These are phyloP conservation scores for Heteromyza rotundicornis DNA, from an alignment of 2,888 invertebrate genomes.

Conservation along the genomic window DNA sequence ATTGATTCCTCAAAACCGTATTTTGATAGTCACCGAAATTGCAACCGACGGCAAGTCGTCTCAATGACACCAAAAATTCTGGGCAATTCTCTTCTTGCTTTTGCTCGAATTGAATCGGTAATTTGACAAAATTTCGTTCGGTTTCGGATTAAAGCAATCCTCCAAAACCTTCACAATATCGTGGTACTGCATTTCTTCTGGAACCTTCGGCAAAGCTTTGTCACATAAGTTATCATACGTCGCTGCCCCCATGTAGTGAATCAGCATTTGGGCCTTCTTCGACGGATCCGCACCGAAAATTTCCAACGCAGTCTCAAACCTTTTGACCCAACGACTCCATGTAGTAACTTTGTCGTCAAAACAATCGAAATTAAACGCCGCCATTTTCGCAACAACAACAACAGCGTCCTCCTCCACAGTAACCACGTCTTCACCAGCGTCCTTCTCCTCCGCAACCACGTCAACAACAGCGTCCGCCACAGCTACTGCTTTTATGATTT, in stretches of 20 bases:
- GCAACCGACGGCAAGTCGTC: no score
- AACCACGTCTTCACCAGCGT: no score
- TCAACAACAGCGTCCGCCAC: no score
- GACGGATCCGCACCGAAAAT: constrained; percentile 13
- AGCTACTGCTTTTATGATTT: no score
- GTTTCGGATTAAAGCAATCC: constrained; percentile 13
- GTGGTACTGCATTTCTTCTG: constrained; percentile 6
- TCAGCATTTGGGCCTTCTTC: constrained; percentile 12
- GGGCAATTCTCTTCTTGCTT: constrained; percentile 3
- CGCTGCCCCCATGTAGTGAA: constrained; percentile 20
- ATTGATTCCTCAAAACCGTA: no score
- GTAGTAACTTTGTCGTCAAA: constrained; percentile 18
- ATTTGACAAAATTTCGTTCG: constrained; percentile 24
- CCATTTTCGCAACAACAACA: neutral
- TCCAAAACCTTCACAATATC: constrained; percentile 13
- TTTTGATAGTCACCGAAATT: no score
- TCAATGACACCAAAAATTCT: no score
- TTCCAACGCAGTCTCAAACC: constrained; percentile 16
- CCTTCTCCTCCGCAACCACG: no score
- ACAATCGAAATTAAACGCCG: constrained; percentile 14
- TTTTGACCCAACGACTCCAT: constrained; percentile 22
- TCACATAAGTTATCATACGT: constrained; percentile 2
- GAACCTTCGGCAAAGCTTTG: constrained; percentile 6
- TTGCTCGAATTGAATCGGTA: constrained; percentile 1
- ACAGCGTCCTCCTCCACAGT: neutral